phyloP scores from a whole-genome alignment of 2,797 vertebrate species.

The Tachyglossus aculeatus region DNA sequence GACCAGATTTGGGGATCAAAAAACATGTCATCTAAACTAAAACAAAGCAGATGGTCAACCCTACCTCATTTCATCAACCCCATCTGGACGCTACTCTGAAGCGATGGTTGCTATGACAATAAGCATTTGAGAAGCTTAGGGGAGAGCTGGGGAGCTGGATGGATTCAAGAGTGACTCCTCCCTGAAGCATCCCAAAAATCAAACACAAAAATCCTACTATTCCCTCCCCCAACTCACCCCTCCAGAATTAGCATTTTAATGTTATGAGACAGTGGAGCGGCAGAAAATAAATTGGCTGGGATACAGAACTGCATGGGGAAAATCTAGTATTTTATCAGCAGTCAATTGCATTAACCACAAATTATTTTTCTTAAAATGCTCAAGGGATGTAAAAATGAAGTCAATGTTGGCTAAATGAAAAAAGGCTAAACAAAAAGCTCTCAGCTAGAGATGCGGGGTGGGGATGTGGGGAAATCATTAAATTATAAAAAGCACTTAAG shows the following conservation, averaged over 20 bases:
- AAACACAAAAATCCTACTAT: neutral
- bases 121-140: conserved; percentile 40
- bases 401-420: conserved; percentile 45
- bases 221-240: neutral
- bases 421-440: conserved; percentile 12
- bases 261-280: too few species aligned
- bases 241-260: conserved; percentile 23
- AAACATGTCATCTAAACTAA: conserved; percentile 3
- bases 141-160: conserved; percentile 37
- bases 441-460: conserved; percentile 27
- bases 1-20: conserved; percentile 15
- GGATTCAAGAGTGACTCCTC: conserved; percentile 44
- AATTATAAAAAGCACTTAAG: conserved; percentile 46
- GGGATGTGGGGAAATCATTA: conserved; percentile 41
- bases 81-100: conserved; percentile 36
- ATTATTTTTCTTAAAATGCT: conserved; percentile 12
- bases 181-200: conserved; percentile 39
- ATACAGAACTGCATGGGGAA: conserved; percentile 10
- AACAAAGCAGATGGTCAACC: conserved; percentile 44
- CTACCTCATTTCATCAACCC: conserved; percentile 42
- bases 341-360: conserved; percentile 36
- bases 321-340: conserved; percentile 48
- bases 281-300: neutral
- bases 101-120: conserved; percentile 52
- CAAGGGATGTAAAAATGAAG: conserved; percentile 42